Base-by-base conservation (phyloP, 2,113 vertebrate species). In the Daubentonia madagascariensis region DNA sequence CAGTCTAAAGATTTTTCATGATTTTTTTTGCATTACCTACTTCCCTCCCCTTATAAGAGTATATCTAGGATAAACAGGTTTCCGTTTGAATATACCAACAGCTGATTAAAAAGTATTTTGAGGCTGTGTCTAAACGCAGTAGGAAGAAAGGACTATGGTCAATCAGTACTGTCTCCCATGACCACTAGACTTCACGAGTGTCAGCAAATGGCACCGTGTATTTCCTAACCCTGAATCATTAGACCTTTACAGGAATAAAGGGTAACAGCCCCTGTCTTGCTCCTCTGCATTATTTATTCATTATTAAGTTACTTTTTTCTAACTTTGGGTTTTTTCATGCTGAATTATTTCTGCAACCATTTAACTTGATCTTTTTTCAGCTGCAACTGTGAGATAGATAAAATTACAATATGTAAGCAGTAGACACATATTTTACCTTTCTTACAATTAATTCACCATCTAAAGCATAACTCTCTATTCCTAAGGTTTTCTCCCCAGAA, bases 321-420 rank as follows among this genome's bases (percentile, higher is more conserved):
- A 84, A 59, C 65, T 93, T 85, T 18, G 92, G 18, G 32, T 57
- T 87, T 93, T 83, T 73, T 86, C 65, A 73, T 40, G 37, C 61
- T 83, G 30, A 72, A 65, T 91, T 93, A 93, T 89, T 83, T 78
- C 85, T 85, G 5, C 73, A 84, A 61, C 28, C n/a, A 88, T 79
- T 94, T 81, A 54, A 81, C 79, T 65, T 70, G 40, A 83, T 67
- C 54, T 67, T 86, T 92, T 90, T 90, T 63, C 70, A 80, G 40
- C 4, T 86, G 17, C 32, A 85, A 85, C 10, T 67, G 32, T 43
- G 37, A 9, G 6, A 48, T 25, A 93, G 45, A 75, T 43, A 97
- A 78, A 85, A 91, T 78, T 43, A 79, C 68, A 94, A 59, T 68
- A 85, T 76, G 35, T 85, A 50, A 54, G 4, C 40, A 11, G 4